Evolutionary conservation across 2,797 vertebrate genomes (phyloP).

Genomic region (Chaetophractus vellerosus): DNA sequence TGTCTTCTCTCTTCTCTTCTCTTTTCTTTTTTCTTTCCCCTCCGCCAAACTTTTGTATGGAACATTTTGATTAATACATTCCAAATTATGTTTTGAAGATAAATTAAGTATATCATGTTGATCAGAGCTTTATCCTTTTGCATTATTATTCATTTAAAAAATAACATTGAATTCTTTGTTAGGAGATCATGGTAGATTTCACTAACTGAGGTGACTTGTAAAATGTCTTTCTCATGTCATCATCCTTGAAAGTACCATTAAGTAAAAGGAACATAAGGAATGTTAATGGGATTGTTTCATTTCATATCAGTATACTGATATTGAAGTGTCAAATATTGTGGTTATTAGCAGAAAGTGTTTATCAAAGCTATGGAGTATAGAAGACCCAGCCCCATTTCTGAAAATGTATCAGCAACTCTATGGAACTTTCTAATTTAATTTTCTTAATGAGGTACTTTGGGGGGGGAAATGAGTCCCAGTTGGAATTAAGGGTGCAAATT

Average conservation of each 20-base stretch:
- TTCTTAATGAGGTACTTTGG: slow-evolving; percentile 19
- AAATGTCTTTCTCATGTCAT: neutral
- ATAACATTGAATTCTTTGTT: slow-evolving; percentile 25
- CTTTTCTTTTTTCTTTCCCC: neutral
- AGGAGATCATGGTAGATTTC: neutral
- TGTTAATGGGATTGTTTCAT: neutral
- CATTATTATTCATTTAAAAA: neutral
- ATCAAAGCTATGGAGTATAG: neutral
- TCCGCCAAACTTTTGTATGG: neutral
- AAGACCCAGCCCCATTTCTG: neutral
- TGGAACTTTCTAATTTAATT: slow-evolving; percentile 30
- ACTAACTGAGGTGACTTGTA: slow-evolving; percentile 55
- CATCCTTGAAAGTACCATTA: slow-evolving; percentile 18
- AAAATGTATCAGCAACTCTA: neutral
- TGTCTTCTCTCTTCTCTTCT: neutral
- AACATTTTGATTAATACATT: slow-evolving; percentile 49
- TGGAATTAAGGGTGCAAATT: slow-evolving; percentile 7
- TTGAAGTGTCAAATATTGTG: neutral
- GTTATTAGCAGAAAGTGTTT: neutral
- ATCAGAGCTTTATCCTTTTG: neutral
- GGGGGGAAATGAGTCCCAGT: neutral
- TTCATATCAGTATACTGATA: neutral
- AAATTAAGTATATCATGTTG: neutral
- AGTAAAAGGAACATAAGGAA: slow-evolving; percentile 15
- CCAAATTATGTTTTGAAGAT: slow-evolving; percentile 55